Conservation (phyloP, 2,888 invertebrate species). For the Girardia tigrina region DNA sequence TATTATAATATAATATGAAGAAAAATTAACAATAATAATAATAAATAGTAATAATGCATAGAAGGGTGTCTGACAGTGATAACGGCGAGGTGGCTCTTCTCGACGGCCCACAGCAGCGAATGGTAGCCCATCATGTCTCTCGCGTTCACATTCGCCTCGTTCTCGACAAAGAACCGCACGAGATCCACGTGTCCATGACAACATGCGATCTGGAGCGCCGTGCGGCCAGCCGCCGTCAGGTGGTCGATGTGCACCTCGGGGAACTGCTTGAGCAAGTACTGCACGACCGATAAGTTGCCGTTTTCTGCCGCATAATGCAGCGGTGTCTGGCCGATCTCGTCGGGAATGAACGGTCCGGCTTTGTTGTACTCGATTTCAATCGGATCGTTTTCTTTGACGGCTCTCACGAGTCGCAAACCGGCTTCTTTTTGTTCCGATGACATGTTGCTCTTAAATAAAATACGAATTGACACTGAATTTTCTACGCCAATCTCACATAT, state of each 20-base stretch:
- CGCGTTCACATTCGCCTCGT: background rate
- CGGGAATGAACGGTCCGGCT: background rate
- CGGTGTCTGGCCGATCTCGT: background rate
- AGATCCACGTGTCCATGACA: background rate
- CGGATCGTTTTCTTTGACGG: conserved; percentile 5
- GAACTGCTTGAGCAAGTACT: background rate
- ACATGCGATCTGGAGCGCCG: background rate
- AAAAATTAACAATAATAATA: too few species aligned
- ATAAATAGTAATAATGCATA: background rate
- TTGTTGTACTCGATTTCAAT: background rate
- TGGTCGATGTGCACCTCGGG: background rate
- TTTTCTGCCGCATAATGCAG: conserved; percentile 11
- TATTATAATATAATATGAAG: too few species aligned
- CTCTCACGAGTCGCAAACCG: background rate
- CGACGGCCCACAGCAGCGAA: background rate
- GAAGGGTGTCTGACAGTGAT: background rate
- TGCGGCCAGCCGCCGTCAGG: background rate
- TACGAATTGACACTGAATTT: background rate
- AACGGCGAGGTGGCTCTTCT: background rate
- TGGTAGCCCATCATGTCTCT: background rate
- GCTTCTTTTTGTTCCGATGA: conserved; percentile 11
- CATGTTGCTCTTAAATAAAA: background rate
- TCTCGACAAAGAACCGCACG: background rate
- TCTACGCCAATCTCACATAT: background rate
- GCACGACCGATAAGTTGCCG: background rate